Conservation (phyloP, 2,113 vertebrate species). For the Myrmophylax atrothorax region DNA sequence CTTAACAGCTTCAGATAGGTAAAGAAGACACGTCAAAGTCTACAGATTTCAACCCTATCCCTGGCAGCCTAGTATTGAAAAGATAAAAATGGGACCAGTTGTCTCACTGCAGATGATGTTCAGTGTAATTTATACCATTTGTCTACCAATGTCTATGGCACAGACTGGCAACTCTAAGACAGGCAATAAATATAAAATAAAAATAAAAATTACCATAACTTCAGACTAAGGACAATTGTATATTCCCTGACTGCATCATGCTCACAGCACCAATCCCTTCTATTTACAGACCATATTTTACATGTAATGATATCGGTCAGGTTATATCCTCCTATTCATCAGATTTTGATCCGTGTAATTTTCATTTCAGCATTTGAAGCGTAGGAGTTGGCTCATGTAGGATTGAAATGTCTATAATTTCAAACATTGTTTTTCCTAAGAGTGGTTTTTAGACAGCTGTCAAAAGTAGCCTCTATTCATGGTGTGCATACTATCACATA, state of each 20-base stretch:
- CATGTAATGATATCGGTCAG: neutral
- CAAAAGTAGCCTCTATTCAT: neutral
- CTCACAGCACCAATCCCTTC: neutral
- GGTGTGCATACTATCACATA: neutral
- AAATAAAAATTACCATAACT: neutral
- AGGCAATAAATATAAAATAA: neutral
- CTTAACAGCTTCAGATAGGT: neutral
- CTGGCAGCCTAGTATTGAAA: neutral
- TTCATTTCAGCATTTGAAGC: neutral
- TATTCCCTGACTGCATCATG: neutral
- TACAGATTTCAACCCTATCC: neutral
- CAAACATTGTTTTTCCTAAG: neutral
- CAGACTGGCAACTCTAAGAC: neutral
- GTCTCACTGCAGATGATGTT: neutral
- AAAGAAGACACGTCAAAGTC: neutral
- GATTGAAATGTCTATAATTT: neutral
- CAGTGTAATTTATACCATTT: neutral
- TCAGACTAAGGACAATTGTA: neutral
- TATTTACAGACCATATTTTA: neutral
- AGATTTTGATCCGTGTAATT: neutral
- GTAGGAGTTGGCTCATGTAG: neutral
- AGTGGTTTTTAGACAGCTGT: neutral
- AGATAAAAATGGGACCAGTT: neutral
- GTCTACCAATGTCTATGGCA: neutral
- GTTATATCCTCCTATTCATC: neutral